Conservation (phyloP, 2,113 vertebrate species). For the Pseudorhombus dupliciocellatus region DNA sequence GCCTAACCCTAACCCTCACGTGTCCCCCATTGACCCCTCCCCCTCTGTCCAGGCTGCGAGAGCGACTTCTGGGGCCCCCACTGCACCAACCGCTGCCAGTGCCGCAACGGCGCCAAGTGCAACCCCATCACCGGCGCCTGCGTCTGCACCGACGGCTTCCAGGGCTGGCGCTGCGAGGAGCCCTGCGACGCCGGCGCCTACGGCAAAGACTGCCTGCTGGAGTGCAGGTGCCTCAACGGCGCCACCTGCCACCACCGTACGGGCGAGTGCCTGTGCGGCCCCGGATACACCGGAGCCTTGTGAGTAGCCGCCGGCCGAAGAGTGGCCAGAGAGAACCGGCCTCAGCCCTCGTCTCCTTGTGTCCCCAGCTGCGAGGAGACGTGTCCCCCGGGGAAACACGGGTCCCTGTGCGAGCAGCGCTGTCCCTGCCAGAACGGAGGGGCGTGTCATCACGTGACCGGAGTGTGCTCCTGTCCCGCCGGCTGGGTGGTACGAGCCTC, state of each 20-base stretch:
- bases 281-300: slow-evolving; percentile 90
- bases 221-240: slow-evolving; percentile 88
- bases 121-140: slow-evolving; percentile 95
- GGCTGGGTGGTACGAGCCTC: slow-evolving; percentile 88
- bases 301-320: slow-evolving; percentile 78
- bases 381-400: slow-evolving; percentile 90
- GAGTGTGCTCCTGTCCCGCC: slow-evolving; percentile 88
- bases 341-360: no score
- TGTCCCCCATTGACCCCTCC: no score
- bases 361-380: slow-evolving; percentile 87
- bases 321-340: no score
- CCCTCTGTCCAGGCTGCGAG: slow-evolving; percentile 86
- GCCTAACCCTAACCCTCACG: no score
- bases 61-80: slow-evolving; percentile 94
- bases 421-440: slow-evolving; percentile 94
- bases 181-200: slow-evolving; percentile 83
- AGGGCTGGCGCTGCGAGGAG: slow-evolving; percentile 94
- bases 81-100: slow-evolving; percentile 95
- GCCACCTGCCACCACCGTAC: slow-evolving; percentile 91
- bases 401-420: slow-evolving; percentile 88
- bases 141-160: slow-evolving; percentile 90
- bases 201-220: slow-evolving; percentile 89
- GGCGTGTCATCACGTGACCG: slow-evolving; percentile 90
- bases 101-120: slow-evolving; percentile 90
- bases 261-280: slow-evolving; percentile 89